Percentiles rank a stretch among this genome's conserved stretches.
Conservation (phyloP, 2,888 invertebrate genomes). For the Drosophila atripex region DNA sequence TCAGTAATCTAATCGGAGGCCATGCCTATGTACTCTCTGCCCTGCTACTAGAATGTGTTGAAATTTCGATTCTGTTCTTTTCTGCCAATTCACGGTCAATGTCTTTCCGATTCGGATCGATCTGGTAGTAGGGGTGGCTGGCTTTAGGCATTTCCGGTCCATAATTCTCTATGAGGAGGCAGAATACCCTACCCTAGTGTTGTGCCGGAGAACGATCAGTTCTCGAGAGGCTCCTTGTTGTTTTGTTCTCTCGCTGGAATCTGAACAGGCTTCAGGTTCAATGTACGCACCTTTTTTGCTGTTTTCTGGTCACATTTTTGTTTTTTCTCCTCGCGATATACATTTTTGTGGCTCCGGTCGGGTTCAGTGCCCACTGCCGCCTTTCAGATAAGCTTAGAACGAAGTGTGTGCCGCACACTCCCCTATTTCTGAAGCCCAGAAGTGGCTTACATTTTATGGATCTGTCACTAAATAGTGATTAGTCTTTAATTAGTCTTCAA, state of each 20-base stretch:
- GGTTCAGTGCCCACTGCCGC: slow-evolving; percentile 24
- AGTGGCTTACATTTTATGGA: no score
- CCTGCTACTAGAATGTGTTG: slow-evolving; percentile 13
- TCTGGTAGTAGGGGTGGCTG: slow-evolving; percentile 1
- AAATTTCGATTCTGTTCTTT: slow-evolving; percentile 29
- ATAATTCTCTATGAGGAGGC: slow-evolving; percentile 16
- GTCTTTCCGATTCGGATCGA: slow-evolving; percentile 42
- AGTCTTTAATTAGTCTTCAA: no score
- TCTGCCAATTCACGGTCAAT: slow-evolving; percentile 69
- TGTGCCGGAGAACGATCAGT: slow-evolving; percentile 19
- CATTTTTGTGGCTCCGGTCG: slow-evolving; percentile 11
- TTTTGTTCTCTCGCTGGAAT: slow-evolving; percentile 2
- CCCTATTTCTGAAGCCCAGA: not conserved
- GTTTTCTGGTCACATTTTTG: slow-evolving; percentile 1
- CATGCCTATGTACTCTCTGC: no score
- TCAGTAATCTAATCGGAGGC: slow-evolving; percentile 57
- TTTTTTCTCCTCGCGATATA: slow-evolving; percentile 5
- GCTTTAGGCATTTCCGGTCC: slow-evolving; percentile 61
- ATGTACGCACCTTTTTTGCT: slow-evolving; percentile 27
- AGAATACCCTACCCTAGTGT: no score
- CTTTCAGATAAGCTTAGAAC: slow-evolving; percentile 36
- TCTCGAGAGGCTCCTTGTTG: slow-evolving; percentile 11
- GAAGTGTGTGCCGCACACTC: slow-evolving; percentile 1
- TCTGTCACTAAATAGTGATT: no score
- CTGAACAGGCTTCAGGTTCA: slow-evolving; percentile 33